phyloP scores from a whole-genome alignment of 1,140 invertebrate genomes.

The Leucophenga varia region DNA sequence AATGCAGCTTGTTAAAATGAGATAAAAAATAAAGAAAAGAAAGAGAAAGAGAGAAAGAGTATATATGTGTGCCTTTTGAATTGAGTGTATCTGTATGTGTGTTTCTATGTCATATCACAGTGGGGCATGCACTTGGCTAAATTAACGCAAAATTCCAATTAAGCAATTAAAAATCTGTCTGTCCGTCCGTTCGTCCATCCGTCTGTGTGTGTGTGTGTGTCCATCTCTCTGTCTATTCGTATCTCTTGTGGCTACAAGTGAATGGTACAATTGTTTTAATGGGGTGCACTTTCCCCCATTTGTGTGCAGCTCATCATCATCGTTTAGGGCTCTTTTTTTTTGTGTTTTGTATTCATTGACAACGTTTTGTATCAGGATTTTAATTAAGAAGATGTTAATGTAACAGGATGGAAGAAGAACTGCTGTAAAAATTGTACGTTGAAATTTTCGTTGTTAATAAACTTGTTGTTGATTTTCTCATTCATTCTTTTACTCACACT shows the following conservation, averaged over 20 bases:
- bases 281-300: too few species aligned
- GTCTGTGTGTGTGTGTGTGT: slow-evolving; percentile 8
- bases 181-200: too few species aligned
- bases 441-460: slow-evolving; percentile 53
- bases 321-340: not conserved
- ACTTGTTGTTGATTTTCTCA: too few species aligned
- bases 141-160: slow-evolving; percentile 42
- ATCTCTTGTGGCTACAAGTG: too few species aligned
- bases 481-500: too few species aligned
- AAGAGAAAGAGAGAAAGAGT: not conserved
- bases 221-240: too few species aligned
- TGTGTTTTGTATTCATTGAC: too few species aligned
- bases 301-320: not conserved
- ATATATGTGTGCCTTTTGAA: too few species aligned
- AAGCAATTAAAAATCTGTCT: slow-evolving; percentile 54
- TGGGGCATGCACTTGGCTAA: not conserved
- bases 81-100: too few species aligned
- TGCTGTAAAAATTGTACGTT: slow-evolving; percentile 51
- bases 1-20: too few species aligned
- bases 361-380: slow-evolving; percentile 40
- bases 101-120: not conserved
- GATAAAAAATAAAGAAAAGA: too few species aligned
- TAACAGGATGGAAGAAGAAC: slow-evolving; percentile 56
- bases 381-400: slow-evolving; percentile 56
- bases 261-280: too few species aligned